Evolutionary conservation across 2,797 vertebrate genomes (phyloP).

Genomic region (Sphaeramia orbicularis): DNA sequence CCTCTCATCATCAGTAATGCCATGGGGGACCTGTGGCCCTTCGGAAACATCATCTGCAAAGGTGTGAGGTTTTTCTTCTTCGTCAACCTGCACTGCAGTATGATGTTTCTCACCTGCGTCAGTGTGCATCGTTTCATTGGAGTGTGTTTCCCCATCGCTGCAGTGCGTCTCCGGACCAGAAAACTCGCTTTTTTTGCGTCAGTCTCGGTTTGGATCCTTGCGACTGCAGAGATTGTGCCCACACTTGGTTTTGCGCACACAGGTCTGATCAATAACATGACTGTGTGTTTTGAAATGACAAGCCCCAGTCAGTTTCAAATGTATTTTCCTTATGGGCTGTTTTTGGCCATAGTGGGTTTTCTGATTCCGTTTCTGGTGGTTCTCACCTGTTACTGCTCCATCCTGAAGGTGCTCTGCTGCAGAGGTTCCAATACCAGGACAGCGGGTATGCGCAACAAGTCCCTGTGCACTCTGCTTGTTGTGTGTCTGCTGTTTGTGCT

Average conservation of each 20-base stretch:
- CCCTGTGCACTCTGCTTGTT: conserved; percentile 55
- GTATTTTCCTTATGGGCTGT: conserved; percentile 67
- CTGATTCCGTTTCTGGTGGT: conserved; percentile 69
- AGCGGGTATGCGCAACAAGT: conserved; percentile 45
- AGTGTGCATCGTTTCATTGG: conserved; percentile 77
- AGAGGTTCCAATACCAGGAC: background rate
- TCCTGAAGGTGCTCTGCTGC: conserved; percentile 63
- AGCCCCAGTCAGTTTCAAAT: conserved; percentile 43
- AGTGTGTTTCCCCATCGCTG: conserved; percentile 72
- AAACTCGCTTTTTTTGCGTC: conserved; percentile 39
- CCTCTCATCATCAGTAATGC: conserved; percentile 72
- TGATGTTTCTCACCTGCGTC: conserved; percentile 78
- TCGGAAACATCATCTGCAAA: conserved; percentile 73
- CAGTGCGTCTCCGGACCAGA: conserved; percentile 60
- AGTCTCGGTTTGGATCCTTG: conserved; percentile 63
- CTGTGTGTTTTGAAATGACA: conserved; percentile 73
- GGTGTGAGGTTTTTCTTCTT: conserved; percentile 71
- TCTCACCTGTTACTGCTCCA: conserved; percentile 64
- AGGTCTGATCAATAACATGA: conserved; percentile 43
- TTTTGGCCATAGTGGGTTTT: conserved; percentile 63
- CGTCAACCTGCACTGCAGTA: conserved; percentile 75
- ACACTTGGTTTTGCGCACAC: conserved; percentile 68
- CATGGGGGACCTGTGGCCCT: conserved; percentile 67
- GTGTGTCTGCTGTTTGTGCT: conserved; percentile 65
- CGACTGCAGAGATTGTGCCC: conserved; percentile 64